Conservation (phyloP, 2,888 invertebrate species). For the Ormyrus rosae region DNA sequence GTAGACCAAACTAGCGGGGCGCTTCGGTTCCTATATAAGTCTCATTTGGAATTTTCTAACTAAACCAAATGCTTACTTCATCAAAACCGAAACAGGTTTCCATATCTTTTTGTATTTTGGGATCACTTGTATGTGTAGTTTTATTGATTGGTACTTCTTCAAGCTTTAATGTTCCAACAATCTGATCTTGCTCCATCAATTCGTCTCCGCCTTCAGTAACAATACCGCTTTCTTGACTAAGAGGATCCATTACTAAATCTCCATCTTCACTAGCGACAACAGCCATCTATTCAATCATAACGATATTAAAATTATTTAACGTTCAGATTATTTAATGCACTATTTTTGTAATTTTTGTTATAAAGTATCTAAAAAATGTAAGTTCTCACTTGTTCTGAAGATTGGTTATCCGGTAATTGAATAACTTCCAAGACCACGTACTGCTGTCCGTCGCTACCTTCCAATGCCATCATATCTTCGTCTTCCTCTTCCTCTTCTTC, state of each 20-base stretch:
- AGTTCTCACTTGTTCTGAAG: slow-evolving; percentile 78
- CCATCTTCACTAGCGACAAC: slow-evolving; percentile 77
- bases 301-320: slow-evolving; percentile 21
- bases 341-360: background rate
- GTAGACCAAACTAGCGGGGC: too few species aligned
- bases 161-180: slow-evolving; percentile 53
- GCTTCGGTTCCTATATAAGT: background rate
- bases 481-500: slow-evolving; percentile 77
- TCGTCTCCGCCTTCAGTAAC: slow-evolving; percentile 76
- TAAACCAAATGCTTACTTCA: slow-evolving; percentile 77
- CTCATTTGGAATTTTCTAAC: background rate
- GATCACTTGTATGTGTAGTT: slow-evolving; percentile 64
- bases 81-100: slow-evolving; percentile 91
- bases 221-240: slow-evolving; percentile 76
- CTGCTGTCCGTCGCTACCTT: slow-evolving; percentile 87
- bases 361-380: background rate
- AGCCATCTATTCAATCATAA: slow-evolving; percentile 69
- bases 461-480: slow-evolving; percentile 82
- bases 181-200: slow-evolving; percentile 73
- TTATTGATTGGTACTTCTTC: slow-evolving; percentile 65
- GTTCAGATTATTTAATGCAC: slow-evolving; percentile 4
- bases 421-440: slow-evolving; percentile 95
- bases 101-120: slow-evolving; percentile 80
- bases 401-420: slow-evolving; percentile 84
- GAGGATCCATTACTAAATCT: slow-evolving; percentile 73